A percentile compares a stretch with the other conserved stretches of the same genome.
phyloP scores from a whole-genome alignment of 2,888 invertebrate genomes.

The Exephanes ischioxanthus region DNA sequence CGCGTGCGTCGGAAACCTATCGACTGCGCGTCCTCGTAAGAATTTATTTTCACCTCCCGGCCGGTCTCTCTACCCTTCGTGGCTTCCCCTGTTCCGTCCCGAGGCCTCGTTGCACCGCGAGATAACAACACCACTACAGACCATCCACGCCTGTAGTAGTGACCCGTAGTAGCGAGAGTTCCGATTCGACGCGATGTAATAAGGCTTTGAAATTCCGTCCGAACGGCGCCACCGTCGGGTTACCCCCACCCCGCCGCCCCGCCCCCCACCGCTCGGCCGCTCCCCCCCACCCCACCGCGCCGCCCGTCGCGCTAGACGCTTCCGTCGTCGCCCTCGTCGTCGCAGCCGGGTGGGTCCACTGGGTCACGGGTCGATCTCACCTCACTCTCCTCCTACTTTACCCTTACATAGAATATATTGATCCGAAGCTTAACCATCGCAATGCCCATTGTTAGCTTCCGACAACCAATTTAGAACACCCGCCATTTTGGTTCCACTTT shows the following conservation, averaged over 20 bases:
- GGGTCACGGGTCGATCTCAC: constrained; percentile 84
- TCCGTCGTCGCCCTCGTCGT: constrained; percentile 41
- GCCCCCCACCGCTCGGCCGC: background rate
- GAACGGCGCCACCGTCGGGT: constrained; percentile 66
- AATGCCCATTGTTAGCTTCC: background rate
- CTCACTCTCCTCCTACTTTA: constrained; percentile 24
- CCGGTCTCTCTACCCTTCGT: constrained; percentile 71
- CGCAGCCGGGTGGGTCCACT: constrained; percentile 81
- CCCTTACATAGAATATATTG: constrained; percentile 33
- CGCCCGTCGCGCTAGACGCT: constrained; percentile 19
- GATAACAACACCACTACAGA: constrained; percentile 9
- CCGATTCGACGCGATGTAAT: background rate
- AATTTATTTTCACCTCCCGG: constrained; percentile 81
- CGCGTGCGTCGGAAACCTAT: constrained; percentile 73
- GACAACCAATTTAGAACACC: too few relatives aligned
- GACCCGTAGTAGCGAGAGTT: background rate
- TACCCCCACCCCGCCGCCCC: background rate
- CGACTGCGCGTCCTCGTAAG: constrained; percentile 78
- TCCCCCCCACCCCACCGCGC: background rate
- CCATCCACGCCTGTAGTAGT: background rate
- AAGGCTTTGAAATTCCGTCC: constrained; percentile 42
- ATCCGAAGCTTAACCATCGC: constrained; percentile 27
- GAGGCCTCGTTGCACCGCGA: constrained; percentile 64
- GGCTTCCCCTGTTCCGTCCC: constrained; percentile 70
- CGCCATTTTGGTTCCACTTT: too few relatives aligned